These are phyloP conservation scores for Chydorus sphaericus DNA, from an alignment of 2,888 invertebrate species.

Conservation along the genomic window DNA sequence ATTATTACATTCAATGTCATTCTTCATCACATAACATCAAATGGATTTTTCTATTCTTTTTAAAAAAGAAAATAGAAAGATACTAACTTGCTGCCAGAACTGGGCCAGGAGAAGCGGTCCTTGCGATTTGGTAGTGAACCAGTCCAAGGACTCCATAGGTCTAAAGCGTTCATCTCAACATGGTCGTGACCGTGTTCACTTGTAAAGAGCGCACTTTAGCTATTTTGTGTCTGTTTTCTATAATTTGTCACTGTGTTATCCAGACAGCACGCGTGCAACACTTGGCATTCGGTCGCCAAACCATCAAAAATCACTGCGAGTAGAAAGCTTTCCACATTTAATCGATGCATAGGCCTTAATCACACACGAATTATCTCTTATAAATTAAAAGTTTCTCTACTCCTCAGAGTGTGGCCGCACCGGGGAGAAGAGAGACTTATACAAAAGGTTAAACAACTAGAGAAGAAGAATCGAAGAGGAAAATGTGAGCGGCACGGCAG, in stretches of 20 bases:
- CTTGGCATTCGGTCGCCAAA: background rate
- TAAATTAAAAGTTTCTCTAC: background rate
- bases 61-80: conserved; percentile 10
- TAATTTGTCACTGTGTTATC: too few relatives aligned
- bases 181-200: background rate
- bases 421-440: conserved; percentile 2
- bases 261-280: too few relatives aligned
- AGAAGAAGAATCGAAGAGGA: background rate
- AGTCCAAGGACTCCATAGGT: conserved; percentile 48
- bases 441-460: background rate
- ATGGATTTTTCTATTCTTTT: too few relatives aligned
- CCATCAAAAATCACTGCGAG: background rate
- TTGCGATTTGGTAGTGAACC: conserved; percentile 76
- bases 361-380: background rate
- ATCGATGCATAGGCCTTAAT: background rate
- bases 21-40: too few relatives aligned
- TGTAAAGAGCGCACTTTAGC: background rate
- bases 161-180: conserved; percentile 5
- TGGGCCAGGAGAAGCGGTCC: conserved; percentile 54
- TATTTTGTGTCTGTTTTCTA: background rate
- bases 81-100: conserved; percentile 89
- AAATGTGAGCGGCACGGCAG: background rate
- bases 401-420: conserved; percentile 3
- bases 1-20: too few relatives aligned
- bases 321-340: conserved; percentile 5